These are phyloP conservation scores for Tolmerus cingulatus DNA, from an alignment of 2,888 invertebrate species.

Conservation along the genomic window DNA sequence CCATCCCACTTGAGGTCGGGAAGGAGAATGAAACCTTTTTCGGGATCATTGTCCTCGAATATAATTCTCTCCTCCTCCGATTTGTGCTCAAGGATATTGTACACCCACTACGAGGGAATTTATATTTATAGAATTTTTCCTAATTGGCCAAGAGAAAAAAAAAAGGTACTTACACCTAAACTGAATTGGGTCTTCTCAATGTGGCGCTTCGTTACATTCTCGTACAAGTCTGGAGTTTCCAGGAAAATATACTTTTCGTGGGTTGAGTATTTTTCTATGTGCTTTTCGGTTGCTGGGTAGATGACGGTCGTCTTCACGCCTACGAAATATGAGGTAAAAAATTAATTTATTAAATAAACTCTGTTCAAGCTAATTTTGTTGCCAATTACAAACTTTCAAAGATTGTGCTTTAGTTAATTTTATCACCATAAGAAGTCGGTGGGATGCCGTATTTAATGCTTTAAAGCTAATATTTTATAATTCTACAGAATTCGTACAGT, in stretches of 20 bases:
- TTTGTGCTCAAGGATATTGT: constrained; percentile 93
- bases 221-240: constrained; percentile 86
- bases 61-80: constrained; percentile 88
- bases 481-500: too few relatives aligned
- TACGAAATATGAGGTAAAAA: constrained; percentile 61
- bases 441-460: too few relatives aligned
- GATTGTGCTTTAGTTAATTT: too few relatives aligned
- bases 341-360: not conserved
- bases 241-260: constrained; percentile 78
- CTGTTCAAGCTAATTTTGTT: not conserved
- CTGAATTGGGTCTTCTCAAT: constrained; percentile 78
- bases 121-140: constrained; percentile 20
- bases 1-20: constrained; percentile 99
- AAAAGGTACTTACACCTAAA: constrained; percentile 71
- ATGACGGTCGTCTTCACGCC: constrained; percentile 89
- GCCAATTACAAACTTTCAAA: not conserved
- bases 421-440: too few relatives aligned
- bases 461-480: too few relatives aligned
- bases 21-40: constrained; percentile 84
- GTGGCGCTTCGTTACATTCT: constrained; percentile 79
- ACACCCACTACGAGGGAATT: constrained; percentile 82
- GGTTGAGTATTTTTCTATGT: constrained; percentile 84
- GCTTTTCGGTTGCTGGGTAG: constrained; percentile 92
- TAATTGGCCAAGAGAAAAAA: not conserved
- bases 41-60: constrained; percentile 76